A percentile compares a stretch with the other conserved stretches of the same genome.
Conservation (phyloP, 2,888 invertebrate genomes). For the Harpalus rubripes region DNA sequence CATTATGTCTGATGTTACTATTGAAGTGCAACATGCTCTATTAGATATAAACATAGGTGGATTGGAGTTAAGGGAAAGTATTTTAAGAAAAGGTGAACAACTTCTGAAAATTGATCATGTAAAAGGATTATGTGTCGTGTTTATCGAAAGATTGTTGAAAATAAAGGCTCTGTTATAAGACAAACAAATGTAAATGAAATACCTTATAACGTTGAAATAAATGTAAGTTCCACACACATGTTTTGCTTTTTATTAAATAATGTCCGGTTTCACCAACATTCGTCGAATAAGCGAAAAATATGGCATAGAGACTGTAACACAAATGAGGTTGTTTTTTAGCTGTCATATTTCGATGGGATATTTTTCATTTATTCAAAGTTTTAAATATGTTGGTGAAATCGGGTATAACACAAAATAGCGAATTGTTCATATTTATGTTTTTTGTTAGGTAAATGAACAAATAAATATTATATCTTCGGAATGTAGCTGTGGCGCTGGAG, state of each 20-base stretch:
- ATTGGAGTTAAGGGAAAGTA: not conserved
- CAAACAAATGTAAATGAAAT: not conserved
- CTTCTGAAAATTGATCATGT: not conserved
- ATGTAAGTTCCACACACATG: not conserved
- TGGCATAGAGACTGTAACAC: not conserved
- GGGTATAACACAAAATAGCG: no score
- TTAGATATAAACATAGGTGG: not conserved
- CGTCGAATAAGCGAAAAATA: conserved; percentile 8
- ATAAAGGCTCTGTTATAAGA: not conserved
- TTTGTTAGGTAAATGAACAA: no score
- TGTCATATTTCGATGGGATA: no score
- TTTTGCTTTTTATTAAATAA: not conserved
- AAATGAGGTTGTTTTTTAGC: no score
- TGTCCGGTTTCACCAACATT: not conserved
- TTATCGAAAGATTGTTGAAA: not conserved
- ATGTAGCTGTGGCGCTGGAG: no score
- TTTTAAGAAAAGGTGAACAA: not conserved
- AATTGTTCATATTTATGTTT: no score
- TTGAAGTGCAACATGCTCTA: not conserved
- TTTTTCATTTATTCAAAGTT: no score
- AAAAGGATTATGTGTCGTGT: not conserved
- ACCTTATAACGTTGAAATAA: conserved; percentile 1
- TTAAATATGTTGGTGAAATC: no score
- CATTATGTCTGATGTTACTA: conserved; percentile 1
- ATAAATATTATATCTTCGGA: no score